These are phyloP conservation scores for Erithacus rubecula DNA, from an alignment of 2,797 vertebrate genomes.

Conservation along the genomic window DNA sequence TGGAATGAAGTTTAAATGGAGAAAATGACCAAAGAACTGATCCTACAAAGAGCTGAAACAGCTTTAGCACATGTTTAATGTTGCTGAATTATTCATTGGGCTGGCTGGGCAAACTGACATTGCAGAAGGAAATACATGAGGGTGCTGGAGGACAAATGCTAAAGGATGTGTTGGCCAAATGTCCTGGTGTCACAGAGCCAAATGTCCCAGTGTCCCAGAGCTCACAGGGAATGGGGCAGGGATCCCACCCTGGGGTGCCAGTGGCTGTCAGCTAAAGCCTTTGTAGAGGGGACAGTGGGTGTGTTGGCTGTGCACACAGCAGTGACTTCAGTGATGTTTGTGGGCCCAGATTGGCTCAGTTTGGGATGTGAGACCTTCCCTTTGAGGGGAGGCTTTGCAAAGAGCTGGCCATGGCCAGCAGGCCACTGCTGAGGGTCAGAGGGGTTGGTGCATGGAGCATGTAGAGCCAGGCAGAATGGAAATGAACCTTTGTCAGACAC, in stretches of 20 bases:
- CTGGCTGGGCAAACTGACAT: background rate
- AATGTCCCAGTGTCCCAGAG: background rate
- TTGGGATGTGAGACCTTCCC: background rate
- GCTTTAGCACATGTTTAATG: background rate
- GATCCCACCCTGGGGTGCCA: background rate
- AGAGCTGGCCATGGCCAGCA: background rate
- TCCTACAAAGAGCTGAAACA: background rate
- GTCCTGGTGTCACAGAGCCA: background rate
- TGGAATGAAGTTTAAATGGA: slow-evolving; percentile 6
- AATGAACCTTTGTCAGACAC: background rate
- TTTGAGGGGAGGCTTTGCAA: background rate
- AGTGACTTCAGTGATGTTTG: background rate
- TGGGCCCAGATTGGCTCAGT: background rate
- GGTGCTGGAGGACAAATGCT: background rate
- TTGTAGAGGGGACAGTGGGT: background rate
- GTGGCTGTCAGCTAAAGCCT: background rate
- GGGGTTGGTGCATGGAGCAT: background rate
- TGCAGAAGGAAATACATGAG: background rate
- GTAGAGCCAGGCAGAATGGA: background rate
- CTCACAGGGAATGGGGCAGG: background rate
- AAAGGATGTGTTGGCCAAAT: background rate
- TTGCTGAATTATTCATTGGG: slow-evolving; percentile 54
- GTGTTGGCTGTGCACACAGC: background rate
- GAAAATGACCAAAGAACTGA: background rate
- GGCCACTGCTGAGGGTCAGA: background rate